phyloP scores from a whole-genome alignment of 2,888 invertebrate species.

The Pollenia labialis region DNA sequence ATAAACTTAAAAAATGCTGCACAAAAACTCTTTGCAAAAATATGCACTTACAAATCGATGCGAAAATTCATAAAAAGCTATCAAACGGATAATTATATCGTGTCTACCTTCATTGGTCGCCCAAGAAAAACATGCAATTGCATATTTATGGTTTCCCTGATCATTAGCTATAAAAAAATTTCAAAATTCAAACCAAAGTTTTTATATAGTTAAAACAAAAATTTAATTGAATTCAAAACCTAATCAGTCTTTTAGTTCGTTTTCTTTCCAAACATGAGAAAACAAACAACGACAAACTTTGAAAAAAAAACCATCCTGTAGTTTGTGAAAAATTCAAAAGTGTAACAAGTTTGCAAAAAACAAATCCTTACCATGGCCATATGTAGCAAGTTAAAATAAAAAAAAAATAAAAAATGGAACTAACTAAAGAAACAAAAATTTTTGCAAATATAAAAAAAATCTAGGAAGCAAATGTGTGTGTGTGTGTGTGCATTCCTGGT shows the following conservation, averaged over 20 bases:
- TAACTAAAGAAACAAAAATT: slow-evolving; percentile 18
- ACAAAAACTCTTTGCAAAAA: too few species aligned
- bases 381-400: slow-evolving; percentile 32
- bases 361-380: slow-evolving; percentile 27
- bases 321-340: slow-evolving; percentile 15
- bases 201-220: background rate
- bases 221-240: slow-evolving; percentile 38
- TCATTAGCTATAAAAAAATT: background rate
- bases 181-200: background rate
- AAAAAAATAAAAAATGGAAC: background rate
- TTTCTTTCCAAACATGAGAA: slow-evolving; percentile 16
- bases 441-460: slow-evolving; percentile 1
- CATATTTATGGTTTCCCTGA: too few species aligned
- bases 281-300: slow-evolving; percentile 31
- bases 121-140: too few species aligned
- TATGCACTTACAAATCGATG: too few species aligned
- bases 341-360: slow-evolving; percentile 13
- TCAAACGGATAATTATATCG: too few species aligned
- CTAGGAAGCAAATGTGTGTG: slow-evolving; percentile 21
- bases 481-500: slow-evolving; percentile 36
- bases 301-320: slow-evolving; percentile 2
- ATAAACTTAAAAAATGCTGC: too few species aligned
- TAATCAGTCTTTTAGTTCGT: slow-evolving; percentile 31
- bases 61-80: too few species aligned
- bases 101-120: too few species aligned